Percentiles rank a stretch among this genome's conserved stretches.
phyloP scores from a whole-genome alignment of 2,113 vertebrate species.

The Passer domesticus region DNA sequence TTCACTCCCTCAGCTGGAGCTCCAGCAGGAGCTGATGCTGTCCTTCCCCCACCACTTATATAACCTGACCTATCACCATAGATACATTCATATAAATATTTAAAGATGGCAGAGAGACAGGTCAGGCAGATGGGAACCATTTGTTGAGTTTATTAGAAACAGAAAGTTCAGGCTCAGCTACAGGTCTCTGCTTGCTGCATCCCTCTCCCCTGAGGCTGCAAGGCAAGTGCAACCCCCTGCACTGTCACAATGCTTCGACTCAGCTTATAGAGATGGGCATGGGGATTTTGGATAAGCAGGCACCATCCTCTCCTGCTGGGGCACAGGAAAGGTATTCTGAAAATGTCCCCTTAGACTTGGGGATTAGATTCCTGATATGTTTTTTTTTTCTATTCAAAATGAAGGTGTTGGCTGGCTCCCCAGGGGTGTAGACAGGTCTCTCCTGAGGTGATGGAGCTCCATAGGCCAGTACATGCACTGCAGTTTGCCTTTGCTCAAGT shows the following conservation, averaged over 20 bases:
- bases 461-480: not conserved
- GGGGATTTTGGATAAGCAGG: not conserved
- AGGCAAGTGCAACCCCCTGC: accelerated
- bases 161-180: slow-evolving; percentile 7
- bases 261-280: not conserved
- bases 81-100: slow-evolving; percentile 59
- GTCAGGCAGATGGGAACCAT: not conserved
- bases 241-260: accelerated
- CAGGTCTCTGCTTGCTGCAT: not conserved
- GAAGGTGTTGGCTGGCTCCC: not conserved
- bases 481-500: not conserved
- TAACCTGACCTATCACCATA: slow-evolving; percentile 53
- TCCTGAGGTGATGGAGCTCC: not conserved
- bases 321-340: not conserved
- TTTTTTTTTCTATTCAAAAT: not conserved
- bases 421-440: accelerated
- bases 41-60: not conserved
- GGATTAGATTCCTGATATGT: not conserved
- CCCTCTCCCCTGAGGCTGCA: not conserved
- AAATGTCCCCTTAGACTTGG: not conserved
- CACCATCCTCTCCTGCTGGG: not conserved
- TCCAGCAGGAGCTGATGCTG: not conserved
- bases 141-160: slow-evolving; percentile 43
- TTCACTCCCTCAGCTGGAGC: not conserved
- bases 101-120: slow-evolving; percentile 34